Base-by-base conservation (phyloP, 2,113 vertebrate species). In the Epinephelus moara region DNA sequence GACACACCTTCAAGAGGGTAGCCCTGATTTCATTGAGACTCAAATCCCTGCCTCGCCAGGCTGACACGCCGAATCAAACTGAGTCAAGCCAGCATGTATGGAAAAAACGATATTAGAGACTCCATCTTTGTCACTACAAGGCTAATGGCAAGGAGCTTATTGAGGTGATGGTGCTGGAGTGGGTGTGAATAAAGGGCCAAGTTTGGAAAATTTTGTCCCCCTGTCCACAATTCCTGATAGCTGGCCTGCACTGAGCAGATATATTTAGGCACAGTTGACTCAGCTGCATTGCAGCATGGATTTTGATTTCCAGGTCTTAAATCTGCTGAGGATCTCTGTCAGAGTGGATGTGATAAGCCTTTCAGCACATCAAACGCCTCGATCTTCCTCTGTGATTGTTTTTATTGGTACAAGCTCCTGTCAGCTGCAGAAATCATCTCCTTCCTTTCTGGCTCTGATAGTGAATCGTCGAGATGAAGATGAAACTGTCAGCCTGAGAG, bases 251-350 rank as follows among this genome's bases (percentile, higher is more conserved):
- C 9, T 7, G 7, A 45, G 37, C 50, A 45, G 70, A 75, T 52
- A 52, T 21, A 53, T 79, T 70, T 52, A 60, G 53, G 27, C 19
- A 3, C 69, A 27, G 52, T 52, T 27, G 40, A 21, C 78, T 64
- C 52, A 0, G 40, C 69, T 70, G 67, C 47, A 62, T 7, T 62
- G 76, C 77, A 37, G 68, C 6, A 2, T 57, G 42, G 68, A 70
- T 73, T 52, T 8, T 45, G 14, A 63, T 63, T 55, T 53, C 68
- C 59, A 62, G 50, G 33, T 17, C 47, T 56, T n/a, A 45, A 27
- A 71, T 50, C 70, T 66, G 11, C 52, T 4, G 25, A 5, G 17
- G 75, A 45, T 4, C 17, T 42, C 47, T 14, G 18, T n/a, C 19
- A 13, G 59, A 6, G n/a, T 60, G 70, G 18, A 30, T 30, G 42